Percentiles rank a stretch among this genome's conserved stretches.
Evolutionary conservation across 2,888 invertebrate species (phyloP).

Genomic region (Thysanoteuthis rhombus): DNA sequence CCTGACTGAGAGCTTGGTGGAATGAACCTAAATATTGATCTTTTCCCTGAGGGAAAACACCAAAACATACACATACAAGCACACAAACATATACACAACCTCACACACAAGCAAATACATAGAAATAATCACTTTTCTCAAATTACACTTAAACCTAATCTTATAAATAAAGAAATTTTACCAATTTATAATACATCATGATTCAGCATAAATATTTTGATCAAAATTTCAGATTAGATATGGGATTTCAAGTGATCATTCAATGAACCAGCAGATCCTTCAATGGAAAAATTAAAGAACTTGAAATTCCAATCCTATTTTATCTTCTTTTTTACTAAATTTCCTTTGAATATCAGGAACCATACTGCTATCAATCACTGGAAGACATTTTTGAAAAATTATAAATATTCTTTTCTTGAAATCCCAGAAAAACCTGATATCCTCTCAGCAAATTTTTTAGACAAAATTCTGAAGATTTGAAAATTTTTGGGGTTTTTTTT

Average conservation of each 20-base stretch:
- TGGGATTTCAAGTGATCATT: neutral
- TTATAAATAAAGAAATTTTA: neutral
- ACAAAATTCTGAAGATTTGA: neutral
- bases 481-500: neutral
- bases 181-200: neutral
- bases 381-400: neutral
- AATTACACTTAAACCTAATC: neutral
- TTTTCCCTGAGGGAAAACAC: neutral
- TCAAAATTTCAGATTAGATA: neutral
- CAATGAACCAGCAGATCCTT: neutral
- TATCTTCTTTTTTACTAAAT: neutral
- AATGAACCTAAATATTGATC: neutral
- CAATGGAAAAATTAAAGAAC: neutral
- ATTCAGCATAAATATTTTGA: neutral
- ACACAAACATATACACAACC: too few relatives aligned
- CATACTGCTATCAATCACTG: neutral
- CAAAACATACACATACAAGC: neutral
- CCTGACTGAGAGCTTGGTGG: neutral
- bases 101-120: too few relatives aligned
- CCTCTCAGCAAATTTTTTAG: neutral
- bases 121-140: neutral
- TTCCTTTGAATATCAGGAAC: neutral
- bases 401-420: neutral
- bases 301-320: neutral
- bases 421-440: neutral